These are phyloP conservation scores for Drosophila saltans DNA, from an alignment of 1,140 invertebrate genomes.

Conservation along the genomic window DNA sequence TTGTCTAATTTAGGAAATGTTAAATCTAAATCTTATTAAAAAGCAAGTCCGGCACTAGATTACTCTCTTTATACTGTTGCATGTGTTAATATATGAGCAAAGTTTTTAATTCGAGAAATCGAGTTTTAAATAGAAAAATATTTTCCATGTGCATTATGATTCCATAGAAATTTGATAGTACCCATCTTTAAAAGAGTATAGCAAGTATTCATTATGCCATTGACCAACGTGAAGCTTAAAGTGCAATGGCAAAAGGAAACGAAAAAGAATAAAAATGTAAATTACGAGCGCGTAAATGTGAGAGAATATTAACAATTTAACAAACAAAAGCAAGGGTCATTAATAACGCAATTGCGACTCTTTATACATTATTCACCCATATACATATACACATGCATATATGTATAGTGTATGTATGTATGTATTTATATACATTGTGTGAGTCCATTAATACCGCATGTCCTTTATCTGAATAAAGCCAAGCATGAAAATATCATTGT, in stretches of 20 bases:
- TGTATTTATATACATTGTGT: neutral
- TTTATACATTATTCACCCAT: slow-evolving; percentile 27
- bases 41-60: too few relatives aligned
- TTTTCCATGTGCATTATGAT: neutral
- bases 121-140: too few relatives aligned
- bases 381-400: slow-evolving; percentile 6
- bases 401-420: slow-evolving; percentile 3
- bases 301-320: slow-evolving; percentile 49
- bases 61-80: too few relatives aligned
- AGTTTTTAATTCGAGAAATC: too few relatives aligned
- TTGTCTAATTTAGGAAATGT: too few relatives aligned
- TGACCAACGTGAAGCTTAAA: slow-evolving; percentile 46
- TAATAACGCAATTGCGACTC: slow-evolving; percentile 50
- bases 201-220: slow-evolving; percentile 37
- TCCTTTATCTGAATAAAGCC: slow-evolving; percentile 23
- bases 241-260: slow-evolving; percentile 45
- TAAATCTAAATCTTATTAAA: too few relatives aligned
- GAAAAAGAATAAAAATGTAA: slow-evolving; percentile 28
- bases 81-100: too few relatives aligned
- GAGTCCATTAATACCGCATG: slow-evolving; percentile 53
- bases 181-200: neutral
- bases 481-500: slow-evolving; percentile 4
- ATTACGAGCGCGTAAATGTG: slow-evolving; percentile 42
- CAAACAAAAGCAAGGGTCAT: slow-evolving; percentile 44
- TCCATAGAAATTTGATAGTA: neutral